These are phyloP conservation scores for Addax nasomaculatus DNA, from an alignment of 2,113 vertebrate species.

Conservation along the genomic window DNA sequence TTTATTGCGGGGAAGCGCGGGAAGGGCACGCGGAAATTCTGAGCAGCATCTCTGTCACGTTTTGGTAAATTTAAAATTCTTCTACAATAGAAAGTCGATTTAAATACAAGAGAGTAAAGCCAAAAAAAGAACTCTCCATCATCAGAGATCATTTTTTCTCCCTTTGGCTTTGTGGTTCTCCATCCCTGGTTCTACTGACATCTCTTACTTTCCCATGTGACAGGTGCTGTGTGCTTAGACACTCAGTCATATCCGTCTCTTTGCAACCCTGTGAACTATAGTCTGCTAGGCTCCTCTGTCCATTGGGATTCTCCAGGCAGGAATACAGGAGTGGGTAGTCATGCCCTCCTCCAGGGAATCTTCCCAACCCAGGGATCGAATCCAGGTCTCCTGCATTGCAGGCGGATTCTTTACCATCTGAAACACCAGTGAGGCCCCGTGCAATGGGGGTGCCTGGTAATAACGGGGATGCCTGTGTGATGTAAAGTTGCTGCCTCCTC, in stretches of 20 bases:
- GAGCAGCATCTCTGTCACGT: fast-evolving
- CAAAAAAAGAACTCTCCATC: neutral
- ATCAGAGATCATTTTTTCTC: fast-evolving
- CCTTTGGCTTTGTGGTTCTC: fast-evolving
- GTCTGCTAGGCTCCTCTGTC: neutral
- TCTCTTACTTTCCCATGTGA: fast-evolving
- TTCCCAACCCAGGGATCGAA: neutral
- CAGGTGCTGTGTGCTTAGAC: neutral
- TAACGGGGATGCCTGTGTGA: too few relatives aligned
- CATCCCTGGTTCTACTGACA: fast-evolving
- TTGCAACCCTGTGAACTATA: neutral
- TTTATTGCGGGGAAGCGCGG: fast-evolving
- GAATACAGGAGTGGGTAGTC: neutral
- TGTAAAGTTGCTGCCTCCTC: neutral
- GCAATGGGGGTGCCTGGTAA: neutral
- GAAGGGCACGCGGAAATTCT: fast-evolving
- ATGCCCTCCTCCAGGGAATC: neutral
- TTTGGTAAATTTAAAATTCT: neutral
- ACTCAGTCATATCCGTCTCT: neutral
- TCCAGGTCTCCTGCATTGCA: neutral
- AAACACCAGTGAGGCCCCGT: neutral
- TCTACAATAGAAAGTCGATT: fast-evolving
- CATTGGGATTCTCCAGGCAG: neutral
- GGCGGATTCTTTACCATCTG: neutral
- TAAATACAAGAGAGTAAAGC: neutral